A percentile compares a stretch with the other conserved stretches of the same genome.
These are phyloP conservation scores for Synanthedon tipuliformis DNA, from an alignment of 2,888 invertebrate genomes.

Conservation along the genomic window DNA sequence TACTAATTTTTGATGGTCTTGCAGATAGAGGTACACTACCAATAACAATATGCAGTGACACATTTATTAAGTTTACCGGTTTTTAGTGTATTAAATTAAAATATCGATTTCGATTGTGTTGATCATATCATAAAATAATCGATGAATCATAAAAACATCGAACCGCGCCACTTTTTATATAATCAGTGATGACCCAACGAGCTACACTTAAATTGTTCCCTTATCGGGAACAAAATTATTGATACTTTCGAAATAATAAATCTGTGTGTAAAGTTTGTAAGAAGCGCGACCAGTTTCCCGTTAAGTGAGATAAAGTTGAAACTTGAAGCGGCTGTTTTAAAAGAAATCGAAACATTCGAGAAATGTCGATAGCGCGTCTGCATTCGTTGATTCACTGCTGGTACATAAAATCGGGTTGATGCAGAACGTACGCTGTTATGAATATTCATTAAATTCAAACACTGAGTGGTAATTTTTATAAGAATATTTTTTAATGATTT, in stretches of 20 bases:
- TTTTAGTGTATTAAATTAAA: no score
- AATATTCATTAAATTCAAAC: constrained; percentile 13
- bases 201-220: constrained; percentile 24
- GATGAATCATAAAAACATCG: not conserved
- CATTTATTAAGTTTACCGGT: no score
- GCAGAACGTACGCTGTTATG: constrained; percentile 6
- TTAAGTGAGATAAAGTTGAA: constrained; percentile 40
- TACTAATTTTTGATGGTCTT: no score
- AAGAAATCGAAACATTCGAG: constrained; percentile 38
- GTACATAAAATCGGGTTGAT: constrained; percentile 1
- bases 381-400: constrained; percentile 3
- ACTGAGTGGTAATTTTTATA: not conserved
- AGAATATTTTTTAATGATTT: constrained; percentile 1
- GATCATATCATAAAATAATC: not conserved
- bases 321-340: constrained; percentile 37
- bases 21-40: no score
- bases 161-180: constrained; percentile 4
- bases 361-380: constrained; percentile 18
- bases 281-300: constrained; percentile 33
- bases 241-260: constrained; percentile 43
- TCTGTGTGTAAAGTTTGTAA: constrained; percentile 23
- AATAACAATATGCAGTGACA: no score
- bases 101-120: not conserved
- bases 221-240: constrained; percentile 28
- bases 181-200: constrained; percentile 15